Base-by-base conservation (phyloP, 2,888 invertebrate genomes). In the Timema podura region DNA sequence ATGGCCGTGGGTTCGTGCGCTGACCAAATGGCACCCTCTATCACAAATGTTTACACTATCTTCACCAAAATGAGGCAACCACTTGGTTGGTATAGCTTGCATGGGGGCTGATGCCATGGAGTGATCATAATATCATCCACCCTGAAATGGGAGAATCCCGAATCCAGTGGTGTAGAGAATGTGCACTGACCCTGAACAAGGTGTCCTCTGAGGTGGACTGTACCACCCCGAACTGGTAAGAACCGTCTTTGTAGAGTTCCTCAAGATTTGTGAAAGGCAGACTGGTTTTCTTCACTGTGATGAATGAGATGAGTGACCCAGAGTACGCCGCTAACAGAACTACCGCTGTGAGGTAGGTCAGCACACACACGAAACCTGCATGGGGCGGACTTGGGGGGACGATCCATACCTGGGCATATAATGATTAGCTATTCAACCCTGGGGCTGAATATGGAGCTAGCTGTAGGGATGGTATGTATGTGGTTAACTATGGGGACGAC, bases 311-410 rank as follows among this genome's bases (percentile, higher is more conserved):
- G 65, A 70, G 57, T 16, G 65, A 54, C n/a, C 70, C 70, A 13
- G 70, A 70, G 66, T 70, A 70, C 59, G 66, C 66, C 57, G 65
- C 66, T 48, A 65, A 46, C 54, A 66, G 66, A n/a, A 70, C 61
- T 47, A 70, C 70, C 0, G 70, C 70, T 16, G 70, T 70, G 51
- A 66, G 48, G 70, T 65, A 70, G 13, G 59, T 57, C 5, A 70
- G 54, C 45, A 70, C 51, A 44, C 66, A 66, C 5, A 70, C 70
- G 46, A 66, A 66, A 54, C 30, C 70, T 65, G 48, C 65, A 57
- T 48, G 70, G 57, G 57, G 16, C 1, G 48, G 66, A 30, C 48
- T 66, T 65, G 16, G 70, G 70, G 0, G 47, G 11, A 45, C 54
- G 46, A 44, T 70, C 70, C 66, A 66, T 65, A 16, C 66, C 70